phyloP scores from a whole-genome alignment of 2,888 invertebrate species.

The Lottia gigantea region DNA sequence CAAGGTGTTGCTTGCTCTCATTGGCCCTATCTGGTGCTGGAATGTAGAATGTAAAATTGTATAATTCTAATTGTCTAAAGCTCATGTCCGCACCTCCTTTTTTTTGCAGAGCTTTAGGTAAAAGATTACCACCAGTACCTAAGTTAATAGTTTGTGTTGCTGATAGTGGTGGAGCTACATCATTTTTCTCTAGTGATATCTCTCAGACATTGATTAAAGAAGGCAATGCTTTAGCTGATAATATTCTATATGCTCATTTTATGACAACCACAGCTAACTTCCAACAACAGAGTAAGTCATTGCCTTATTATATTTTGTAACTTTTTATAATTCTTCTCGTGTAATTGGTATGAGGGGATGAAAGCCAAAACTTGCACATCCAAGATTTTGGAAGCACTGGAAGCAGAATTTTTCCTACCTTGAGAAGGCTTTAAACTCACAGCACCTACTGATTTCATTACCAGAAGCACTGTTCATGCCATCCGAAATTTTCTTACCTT shows the following conservation, averaged over 20 bases:
- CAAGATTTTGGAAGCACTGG: no score
- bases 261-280: constrained; percentile 88
- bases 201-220: constrained; percentile 92
- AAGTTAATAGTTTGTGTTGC: constrained; percentile 93
- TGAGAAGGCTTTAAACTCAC: no score
- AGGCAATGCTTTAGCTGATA: constrained; percentile 91
- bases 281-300: constrained; percentile 83
- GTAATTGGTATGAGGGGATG: no score
- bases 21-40: not conserved
- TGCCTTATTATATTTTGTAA: not conserved
- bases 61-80: not conserved
- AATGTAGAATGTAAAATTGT: not conserved
- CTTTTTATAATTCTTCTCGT: no score
- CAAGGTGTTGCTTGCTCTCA: not conserved
- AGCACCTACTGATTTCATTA: no score
- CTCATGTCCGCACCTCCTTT: constrained; percentile 13
- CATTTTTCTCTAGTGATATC: constrained; percentile 90
- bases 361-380: no score
- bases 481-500: no score
- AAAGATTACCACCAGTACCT: constrained; percentile 88
- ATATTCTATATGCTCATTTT: constrained; percentile 85
- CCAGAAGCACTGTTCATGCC: no score
- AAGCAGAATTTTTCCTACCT: no score
- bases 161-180: constrained; percentile 80
- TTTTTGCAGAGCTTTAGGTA: constrained; percentile 84